Evolutionary conservation across 2,113 vertebrate genomes (phyloP), one percentile per base, ranked within the genome.

Genomic region (Sinocyclocheilus grahami): DNA sequence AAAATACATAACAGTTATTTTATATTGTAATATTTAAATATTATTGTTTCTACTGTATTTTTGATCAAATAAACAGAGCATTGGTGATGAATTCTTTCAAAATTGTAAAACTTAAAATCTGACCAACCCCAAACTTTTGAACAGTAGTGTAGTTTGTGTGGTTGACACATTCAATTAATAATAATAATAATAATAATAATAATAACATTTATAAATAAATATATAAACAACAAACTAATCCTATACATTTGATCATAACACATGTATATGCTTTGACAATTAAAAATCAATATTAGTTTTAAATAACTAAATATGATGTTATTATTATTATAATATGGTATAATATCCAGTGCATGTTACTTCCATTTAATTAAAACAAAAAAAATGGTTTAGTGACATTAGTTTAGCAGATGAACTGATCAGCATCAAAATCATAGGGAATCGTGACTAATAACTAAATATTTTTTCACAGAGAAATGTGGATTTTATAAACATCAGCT

Each of bases 401-500:
- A 46, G 42, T 11, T 72, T 22, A 74, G 9, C 20, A 42, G 37
- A 11, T 12, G 22, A 74, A 11, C 33, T n/a, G 37, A 74, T 42
- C 2, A 5, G 9, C 4, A 2, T 2, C 9, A 74, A 37, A 42
- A 74, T 5, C 18, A 4, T 42, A 2, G 4, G 69, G 4, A 72
- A 72, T 42, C 18, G 39, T 42, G 37, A 42, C 18, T 39, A 18
- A 72, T 18, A 69, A 69, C 4, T 78, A 33, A 33, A 33, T 78
- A 22, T 22, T 60, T 79, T 79, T 79, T 37, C 78, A 80, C 33
- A 42, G 13, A 63, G 58, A 46, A 42, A 63, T 63, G n/a, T 62
- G 78, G 3, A 24, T 62, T 62, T 14, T n/a, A 42, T 42, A 62
- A 80, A 62, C 33, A 42, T 62, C 20, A 78, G 27, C 27, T 58